phyloP scores from a whole-genome alignment of 2,888 invertebrate genomes.

The Fissipunctia ypsillon region DNA sequence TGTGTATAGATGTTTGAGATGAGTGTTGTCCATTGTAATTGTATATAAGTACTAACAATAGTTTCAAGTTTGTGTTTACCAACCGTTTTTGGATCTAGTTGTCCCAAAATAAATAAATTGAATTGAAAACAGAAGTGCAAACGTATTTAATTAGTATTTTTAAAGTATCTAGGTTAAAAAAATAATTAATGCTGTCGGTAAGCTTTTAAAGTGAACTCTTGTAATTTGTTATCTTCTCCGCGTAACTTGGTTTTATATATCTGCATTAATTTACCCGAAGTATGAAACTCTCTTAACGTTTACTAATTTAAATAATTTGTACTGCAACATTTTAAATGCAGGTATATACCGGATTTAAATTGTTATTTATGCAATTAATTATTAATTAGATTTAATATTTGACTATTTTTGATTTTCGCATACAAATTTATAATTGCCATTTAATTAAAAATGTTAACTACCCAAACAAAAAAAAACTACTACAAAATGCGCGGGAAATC shows the following conservation, averaged over 20 bases:
- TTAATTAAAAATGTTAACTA: slow-evolving; percentile 7
- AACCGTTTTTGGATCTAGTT: no score
- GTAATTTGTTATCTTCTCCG: not conserved
- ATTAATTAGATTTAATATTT: not conserved
- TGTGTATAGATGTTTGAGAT: no score
- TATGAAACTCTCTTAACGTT: not conserved
- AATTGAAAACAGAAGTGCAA: not conserved
- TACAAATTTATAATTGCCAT: slow-evolving; percentile 16
- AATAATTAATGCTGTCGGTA: not conserved
- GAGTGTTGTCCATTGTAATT: no score
- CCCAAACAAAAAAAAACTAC: not conserved
- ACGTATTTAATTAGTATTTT: no score
- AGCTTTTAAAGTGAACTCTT: not conserved
- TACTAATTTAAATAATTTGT: not conserved
- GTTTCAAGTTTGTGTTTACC: no score
- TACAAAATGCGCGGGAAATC: slow-evolving; percentile 37
- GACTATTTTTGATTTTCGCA: not conserved
- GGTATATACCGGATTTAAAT: no score
- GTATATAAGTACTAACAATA: no score
- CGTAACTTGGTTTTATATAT: not conserved
- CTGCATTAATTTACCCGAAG: not conserved
- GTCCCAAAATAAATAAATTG: no score
- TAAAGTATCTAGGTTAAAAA: not conserved
- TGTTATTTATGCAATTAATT: no score
- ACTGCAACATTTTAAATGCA: not conserved